These are phyloP conservation scores for Isichthys henryi DNA, from an alignment of 2,113 vertebrate genomes.

Conservation along the genomic window DNA sequence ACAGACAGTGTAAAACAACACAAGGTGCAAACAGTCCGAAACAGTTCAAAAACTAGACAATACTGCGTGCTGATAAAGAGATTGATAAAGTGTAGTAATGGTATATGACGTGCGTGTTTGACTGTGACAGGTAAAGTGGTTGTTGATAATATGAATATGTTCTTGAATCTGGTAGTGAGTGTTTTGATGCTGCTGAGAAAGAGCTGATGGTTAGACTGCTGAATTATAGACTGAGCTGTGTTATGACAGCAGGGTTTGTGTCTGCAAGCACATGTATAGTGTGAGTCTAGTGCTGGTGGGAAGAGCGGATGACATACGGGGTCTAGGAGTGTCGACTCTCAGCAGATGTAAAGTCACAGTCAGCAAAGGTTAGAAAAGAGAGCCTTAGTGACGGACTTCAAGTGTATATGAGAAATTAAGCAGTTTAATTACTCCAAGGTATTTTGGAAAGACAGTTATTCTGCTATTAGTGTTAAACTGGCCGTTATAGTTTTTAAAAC, in stretches of 20 bases:
- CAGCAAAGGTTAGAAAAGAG: neutral
- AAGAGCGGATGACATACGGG: neutral
- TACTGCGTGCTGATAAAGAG: neutral
- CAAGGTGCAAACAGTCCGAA: neutral
- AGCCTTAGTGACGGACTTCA: neutral
- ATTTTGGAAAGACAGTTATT: neutral
- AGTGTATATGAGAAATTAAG: neutral
- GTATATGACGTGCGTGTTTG: neutral
- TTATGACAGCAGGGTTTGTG: neutral
- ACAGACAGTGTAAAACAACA: neutral
- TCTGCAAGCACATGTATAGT: neutral
- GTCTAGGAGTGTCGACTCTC: neutral
- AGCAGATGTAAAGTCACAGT: neutral
- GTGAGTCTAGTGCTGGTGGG: neutral
- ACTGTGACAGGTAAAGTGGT: neutral
- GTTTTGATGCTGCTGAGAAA: neutral
- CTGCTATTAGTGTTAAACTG: neutral
- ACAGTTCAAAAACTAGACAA: neutral
- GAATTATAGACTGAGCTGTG: neutral
- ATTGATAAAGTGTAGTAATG: neutral
- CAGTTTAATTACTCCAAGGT: neutral
- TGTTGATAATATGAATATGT: neutral
- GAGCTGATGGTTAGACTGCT: neutral
- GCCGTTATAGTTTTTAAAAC: too few species aligned
- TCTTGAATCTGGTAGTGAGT: neutral